Conservation (phyloP, 2,797 vertebrate species). For the Scarus forsteni region DNA sequence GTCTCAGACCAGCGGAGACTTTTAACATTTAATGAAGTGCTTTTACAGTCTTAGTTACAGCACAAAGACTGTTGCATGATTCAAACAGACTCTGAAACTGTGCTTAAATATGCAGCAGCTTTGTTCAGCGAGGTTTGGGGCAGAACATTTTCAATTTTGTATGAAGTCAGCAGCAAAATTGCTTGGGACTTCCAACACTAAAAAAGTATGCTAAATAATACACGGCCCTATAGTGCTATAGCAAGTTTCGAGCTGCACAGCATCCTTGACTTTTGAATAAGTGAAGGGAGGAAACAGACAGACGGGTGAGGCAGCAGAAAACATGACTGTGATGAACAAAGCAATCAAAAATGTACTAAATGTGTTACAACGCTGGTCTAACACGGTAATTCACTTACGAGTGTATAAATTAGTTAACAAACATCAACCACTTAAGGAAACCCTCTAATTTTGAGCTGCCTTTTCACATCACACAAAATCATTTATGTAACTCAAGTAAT, state of each 20-base stretch:
- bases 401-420: constrained; percentile 9
- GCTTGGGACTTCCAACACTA: constrained; percentile 45
- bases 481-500: background rate
- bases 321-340: background rate
- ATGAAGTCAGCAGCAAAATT: constrained; percentile 58
- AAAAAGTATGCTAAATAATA: constrained; percentile 71
- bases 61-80: constrained; percentile 43
- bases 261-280: constrained; percentile 34
- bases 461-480: background rate
- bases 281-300: constrained; percentile 26
- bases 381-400: constrained; percentile 22
- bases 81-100: constrained; percentile 51
- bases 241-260: constrained; percentile 34
- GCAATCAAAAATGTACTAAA: constrained; percentile 28
- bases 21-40: constrained; percentile 63
- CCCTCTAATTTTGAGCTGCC: background rate
- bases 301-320: background rate
- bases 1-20: constrained; percentile 17
- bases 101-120: constrained; percentile 70
- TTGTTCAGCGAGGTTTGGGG: constrained; percentile 64
- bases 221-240: constrained; percentile 42
- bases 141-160: constrained; percentile 66
- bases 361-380: constrained; percentile 4
- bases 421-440: background rate
- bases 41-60: constrained; percentile 48